Evolutionary conservation across 2,797 vertebrate genomes (phyloP).

Genomic region (Onychomys leucogaster): DNA sequence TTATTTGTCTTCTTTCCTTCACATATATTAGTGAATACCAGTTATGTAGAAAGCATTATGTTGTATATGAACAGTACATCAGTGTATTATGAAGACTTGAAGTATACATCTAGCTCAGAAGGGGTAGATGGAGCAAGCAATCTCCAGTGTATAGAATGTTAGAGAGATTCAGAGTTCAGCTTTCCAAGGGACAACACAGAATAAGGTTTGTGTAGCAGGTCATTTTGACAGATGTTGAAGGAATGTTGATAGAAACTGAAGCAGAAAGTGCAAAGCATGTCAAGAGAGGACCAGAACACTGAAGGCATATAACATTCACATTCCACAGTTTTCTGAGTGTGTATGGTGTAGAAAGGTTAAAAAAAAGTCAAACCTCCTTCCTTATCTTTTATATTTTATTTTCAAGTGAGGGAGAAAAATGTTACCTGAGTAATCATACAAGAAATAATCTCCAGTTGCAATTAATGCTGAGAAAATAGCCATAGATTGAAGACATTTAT

Average conservation of each 20-base stretch:
- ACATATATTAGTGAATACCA: conserved; percentile 34
- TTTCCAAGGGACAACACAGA: background rate
- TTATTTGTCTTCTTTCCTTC: background rate
- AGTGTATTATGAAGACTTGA: background rate
- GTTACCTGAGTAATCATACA: background rate
- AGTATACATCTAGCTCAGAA: background rate
- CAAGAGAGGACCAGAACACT: background rate
- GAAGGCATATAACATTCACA: too few relatives aligned
- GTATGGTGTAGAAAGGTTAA: background rate
- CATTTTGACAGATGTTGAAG: background rate
- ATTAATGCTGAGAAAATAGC: background rate
- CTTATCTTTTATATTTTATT: background rate
- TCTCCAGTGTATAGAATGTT: background rate
- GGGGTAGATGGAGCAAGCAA: background rate
- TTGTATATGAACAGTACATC: background rate
- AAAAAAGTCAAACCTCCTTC: background rate
- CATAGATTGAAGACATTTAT: background rate
- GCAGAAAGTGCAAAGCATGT: background rate
- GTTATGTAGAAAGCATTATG: background rate
- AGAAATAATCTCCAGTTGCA: background rate
- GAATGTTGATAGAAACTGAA: background rate
- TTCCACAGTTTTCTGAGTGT: background rate
- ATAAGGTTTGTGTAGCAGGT: background rate
- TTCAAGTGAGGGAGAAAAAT: background rate
- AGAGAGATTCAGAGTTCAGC: background rate